Evolutionary conservation across 1,140 invertebrate genomes (phyloP).

Genomic region (Leguminivora glycinivorella): DNA sequence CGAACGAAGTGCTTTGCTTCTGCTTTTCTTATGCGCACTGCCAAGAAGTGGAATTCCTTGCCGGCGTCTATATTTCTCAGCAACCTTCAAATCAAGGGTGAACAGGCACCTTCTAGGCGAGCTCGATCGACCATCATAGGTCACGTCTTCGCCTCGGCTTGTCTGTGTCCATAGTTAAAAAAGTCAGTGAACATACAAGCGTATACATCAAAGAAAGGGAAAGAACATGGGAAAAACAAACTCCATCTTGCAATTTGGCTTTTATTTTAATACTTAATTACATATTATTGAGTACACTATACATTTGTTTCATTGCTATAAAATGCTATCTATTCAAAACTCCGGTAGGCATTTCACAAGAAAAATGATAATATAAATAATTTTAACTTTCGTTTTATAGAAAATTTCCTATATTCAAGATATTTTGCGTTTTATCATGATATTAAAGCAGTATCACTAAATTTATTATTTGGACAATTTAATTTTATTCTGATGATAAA

Average conservation of each 20-base stretch:
- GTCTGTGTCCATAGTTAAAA: no score
- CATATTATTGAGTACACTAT: conserved; percentile 77
- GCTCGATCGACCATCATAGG: no score
- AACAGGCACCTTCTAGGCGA: no score
- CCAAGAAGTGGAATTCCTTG: no score
- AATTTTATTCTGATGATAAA: conserved; percentile 68
- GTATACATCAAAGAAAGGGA: conserved; percentile 32
- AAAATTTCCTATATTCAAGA: conserved; percentile 76
- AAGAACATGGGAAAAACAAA: conserved; percentile 41
- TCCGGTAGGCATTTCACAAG: conserved; percentile 74
- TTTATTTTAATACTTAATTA: conserved; percentile 79
- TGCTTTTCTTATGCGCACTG: no score
- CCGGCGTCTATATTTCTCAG: no score
- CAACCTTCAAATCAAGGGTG: no score
- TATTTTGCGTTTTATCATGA: conserved; percentile 75
- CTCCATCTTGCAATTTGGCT: conserved; percentile 66
- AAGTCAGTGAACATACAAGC: no score
- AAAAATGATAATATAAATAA: conserved; percentile 71
- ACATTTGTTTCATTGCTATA: conserved; percentile 77
- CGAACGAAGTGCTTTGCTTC: no score
- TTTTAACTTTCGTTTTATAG: conserved; percentile 75
- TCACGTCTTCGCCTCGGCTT: no score
- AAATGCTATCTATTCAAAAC: conserved; percentile 78
- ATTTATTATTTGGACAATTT: conserved; percentile 76
- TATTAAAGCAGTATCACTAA: conserved; percentile 79